Base-by-base conservation (phyloP, 2,888 invertebrate genomes). In the Dasypogon diadema region DNA sequence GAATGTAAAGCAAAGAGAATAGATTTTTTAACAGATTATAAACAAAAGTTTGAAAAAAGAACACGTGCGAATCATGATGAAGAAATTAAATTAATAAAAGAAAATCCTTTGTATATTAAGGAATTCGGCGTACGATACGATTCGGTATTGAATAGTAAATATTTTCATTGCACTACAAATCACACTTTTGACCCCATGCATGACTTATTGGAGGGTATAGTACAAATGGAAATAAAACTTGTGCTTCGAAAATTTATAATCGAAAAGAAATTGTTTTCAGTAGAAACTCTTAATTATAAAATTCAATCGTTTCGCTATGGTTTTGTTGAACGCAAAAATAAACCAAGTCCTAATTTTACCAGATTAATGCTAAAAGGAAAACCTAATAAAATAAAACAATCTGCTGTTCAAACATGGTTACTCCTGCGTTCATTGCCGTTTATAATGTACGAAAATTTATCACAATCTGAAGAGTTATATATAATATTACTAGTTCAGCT, bases 361-460 rank as follows among this genome's bases (percentile, higher is more conserved):
- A n/a, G 18, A 24, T 12, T n/a, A 24, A 54, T 72, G 72, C 3
- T 72, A 34, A 34, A 2, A 30, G 51, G 30, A 2, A 51, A n/a
- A 51, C n/a, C 5, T 18, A 65, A 65, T 42, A 65, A 65, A 42
- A 6, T 65, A 10, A 65, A 65, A 46, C 65, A 65, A 42, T 42
- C 37, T 42, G 46, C 65, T 42, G 10, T 22, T 12, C 46, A 65
- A 65, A 54, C 14, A 34, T 75, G 75, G 75, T 16, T 75, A 16
- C 16, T 75, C 12, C 21, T 75, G 12, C 63, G 75, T 42, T 16
- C 51, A n/a, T 22, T 75, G 21, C 75, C 75, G 18, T 65, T 75
- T 75, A 34, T 75, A 24, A 14, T 75, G 14, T 2, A 22, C 10
- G 60, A 63, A 6, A 24, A 26, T 26, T 12, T 74, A 22, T 10